Evolutionary conservation across 2,797 vertebrate genomes (phyloP).

Genomic region (Bradypodion ventrale): DNA sequence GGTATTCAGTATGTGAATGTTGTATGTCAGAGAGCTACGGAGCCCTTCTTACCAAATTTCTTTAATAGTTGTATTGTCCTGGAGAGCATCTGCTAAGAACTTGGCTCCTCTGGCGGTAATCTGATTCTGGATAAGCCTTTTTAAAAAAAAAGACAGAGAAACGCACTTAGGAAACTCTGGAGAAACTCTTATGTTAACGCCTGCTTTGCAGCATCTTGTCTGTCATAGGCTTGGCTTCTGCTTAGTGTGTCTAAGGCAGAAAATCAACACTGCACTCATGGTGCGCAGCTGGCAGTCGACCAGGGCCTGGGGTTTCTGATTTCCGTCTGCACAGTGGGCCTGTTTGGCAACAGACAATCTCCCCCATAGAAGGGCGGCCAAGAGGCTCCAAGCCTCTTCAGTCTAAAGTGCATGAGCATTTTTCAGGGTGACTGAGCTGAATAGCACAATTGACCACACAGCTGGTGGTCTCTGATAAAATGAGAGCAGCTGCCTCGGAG

Average conservation of each 20-base stretch:
- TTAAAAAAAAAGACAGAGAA: slow-evolving; percentile 32
- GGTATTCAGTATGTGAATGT: background rate
- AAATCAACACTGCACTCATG: slow-evolving; percentile 26
- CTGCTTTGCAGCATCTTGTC: background rate
- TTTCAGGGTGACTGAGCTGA: slow-evolving; percentile 41
- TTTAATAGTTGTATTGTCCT: slow-evolving; percentile 80
- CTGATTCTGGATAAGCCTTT: slow-evolving; percentile 89
- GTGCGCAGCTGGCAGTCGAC: slow-evolving; percentile 26
- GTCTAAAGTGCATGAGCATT: slow-evolving; percentile 21
- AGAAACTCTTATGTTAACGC: background rate
- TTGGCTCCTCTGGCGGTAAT: slow-evolving; percentile 83
- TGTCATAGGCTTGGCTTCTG: background rate
- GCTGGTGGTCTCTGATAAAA: slow-evolving; percentile 25
- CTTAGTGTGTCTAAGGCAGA: background rate
- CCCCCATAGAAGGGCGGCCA: background rate
- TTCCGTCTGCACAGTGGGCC: background rate
- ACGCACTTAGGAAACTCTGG: slow-evolving; percentile 26
- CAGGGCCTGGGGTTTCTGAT: slow-evolving; percentile 12
- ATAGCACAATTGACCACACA: slow-evolving; percentile 32
- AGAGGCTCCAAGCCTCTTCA: slow-evolving; percentile 23
- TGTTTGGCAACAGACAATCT: background rate
- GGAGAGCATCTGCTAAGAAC: slow-evolving; percentile 79
- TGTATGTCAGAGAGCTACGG: background rate
- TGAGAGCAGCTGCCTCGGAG: background rate
- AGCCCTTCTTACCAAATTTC: slow-evolving; percentile 88